Conservation (phyloP, 2,797 vertebrate genomes). For the Helostoma temminkii region DNA sequence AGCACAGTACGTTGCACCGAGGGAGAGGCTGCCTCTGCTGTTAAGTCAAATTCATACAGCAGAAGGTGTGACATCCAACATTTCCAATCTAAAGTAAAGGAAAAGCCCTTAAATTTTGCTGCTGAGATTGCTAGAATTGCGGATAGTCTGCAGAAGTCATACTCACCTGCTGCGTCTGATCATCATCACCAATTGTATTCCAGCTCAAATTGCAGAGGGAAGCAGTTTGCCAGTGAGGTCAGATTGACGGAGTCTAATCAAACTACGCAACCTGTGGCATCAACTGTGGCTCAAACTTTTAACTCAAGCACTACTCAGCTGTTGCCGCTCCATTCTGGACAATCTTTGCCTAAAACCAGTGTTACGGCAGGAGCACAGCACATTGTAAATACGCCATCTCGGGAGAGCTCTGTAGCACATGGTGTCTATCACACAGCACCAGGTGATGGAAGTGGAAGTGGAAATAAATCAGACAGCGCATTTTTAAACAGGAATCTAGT, state of each 20-base stretch:
- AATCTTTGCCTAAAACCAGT: not conserved
- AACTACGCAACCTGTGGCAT: constrained; percentile 1
- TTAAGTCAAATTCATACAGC: not conserved
- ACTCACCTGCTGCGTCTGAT: not conserved
- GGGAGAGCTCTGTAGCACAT: constrained; percentile 10
- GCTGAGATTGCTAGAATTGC: not conserved
- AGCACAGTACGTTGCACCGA: not conserved
- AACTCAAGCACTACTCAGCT: not conserved
- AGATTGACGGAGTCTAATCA: not conserved
- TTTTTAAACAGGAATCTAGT: not conserved
- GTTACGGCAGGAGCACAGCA: not conserved
- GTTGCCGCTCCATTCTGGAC: not conserved
- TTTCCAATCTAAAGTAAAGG: not conserved
- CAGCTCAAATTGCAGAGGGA: not conserved
- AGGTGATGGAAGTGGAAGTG: not conserved
- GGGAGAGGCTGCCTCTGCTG: not conserved
- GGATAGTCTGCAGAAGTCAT: accelerated
- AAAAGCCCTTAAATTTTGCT: not conserved
- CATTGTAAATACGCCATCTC: not conserved
- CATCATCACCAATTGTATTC: accelerated
- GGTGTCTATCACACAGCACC: not conserved
- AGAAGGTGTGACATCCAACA: not conserved
- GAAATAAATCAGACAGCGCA: not conserved
- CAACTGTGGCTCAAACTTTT: not conserved
- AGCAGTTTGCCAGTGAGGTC: not conserved